phyloP scores from a whole-genome alignment of 2,113 vertebrate genomes.

The Amphilophus citrinellus region DNA sequence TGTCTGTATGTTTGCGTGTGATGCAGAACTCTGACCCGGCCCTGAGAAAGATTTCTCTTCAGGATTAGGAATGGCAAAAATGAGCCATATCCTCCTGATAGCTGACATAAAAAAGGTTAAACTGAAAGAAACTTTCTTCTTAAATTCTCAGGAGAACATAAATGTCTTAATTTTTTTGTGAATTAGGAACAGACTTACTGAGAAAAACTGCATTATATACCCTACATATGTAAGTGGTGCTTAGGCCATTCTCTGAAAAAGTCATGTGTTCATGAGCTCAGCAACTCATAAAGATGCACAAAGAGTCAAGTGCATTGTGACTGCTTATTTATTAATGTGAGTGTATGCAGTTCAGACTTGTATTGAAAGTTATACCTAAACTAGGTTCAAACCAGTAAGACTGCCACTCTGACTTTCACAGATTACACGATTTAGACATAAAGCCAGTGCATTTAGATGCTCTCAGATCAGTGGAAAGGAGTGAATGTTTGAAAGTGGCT shows the following conservation, averaged over 20 bases:
- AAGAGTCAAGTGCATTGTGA: background rate
- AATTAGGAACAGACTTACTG: background rate
- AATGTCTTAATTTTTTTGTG: background rate
- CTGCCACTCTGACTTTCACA: background rate
- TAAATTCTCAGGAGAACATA: no score
- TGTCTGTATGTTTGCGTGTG: background rate
- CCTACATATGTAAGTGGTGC: background rate
- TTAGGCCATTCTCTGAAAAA: background rate
- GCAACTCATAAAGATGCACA: background rate
- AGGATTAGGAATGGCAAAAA: background rate
- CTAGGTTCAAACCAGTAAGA: background rate
- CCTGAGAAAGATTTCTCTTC: background rate
- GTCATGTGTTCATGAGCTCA: background rate
- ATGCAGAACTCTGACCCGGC: background rate
- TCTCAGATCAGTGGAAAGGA: background rate
- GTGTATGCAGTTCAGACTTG: background rate
- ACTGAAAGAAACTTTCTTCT: no score
- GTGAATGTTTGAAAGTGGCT: background rate
- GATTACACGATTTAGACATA: background rate
- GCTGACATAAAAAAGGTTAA: no score
- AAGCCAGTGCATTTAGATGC: no score
- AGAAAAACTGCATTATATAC: background rate
- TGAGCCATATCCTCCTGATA: background rate
- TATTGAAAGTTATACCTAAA: conserved; percentile 4
- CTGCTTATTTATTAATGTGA: background rate